Evolutionary conservation across 2,797 vertebrate species (phyloP), one percentile per base, ranked within the genome.

Genomic region (Smutsia gigantea): DNA sequence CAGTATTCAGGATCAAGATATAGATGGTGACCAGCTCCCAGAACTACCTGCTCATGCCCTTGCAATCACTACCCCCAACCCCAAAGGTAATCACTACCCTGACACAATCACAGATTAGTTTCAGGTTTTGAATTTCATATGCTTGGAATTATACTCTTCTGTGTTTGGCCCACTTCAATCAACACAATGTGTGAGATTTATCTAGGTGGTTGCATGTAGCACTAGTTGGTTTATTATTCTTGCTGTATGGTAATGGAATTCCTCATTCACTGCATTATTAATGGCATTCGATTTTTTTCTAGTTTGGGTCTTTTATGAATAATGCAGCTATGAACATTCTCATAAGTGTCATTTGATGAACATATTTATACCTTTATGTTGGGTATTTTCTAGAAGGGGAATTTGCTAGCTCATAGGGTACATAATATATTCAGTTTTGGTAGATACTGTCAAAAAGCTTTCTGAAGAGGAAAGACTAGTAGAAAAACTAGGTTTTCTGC

Each of bases 391-490:
- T 77, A 83, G 57, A 59, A 51, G 51, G 46, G 19, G 57, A 74
- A 77, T 12, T 39, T 68, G 51, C 55, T 68, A 25, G 91, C 68
- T 75, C 77, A 71, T 21, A 49, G 21, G 18, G 39, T 59, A 17
- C 29, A 23, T 2, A 15, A 15, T 10, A 34, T 7, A 69, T 5
- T 69, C 34, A 75, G 66, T 72, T 61, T 72, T 25, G n/a, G 53
- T 34, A 92, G 59, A 71, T 66, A 69, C 2, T n/a, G 64, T 27
- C 31, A 64, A 15, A 21, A n/a, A 34, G 13, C 31, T 87, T 84
- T 72, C 77, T 34, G 87, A 81, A 81, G 55, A 92, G 63, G 49
- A 96, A 95, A 82, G 5, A 27, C 51, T n/a, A 68, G 12, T n/a
- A 64, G 42, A 61, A 11, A 5, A 25, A 86, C 53, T 34, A 77